Percentiles rank a stretch among this genome's conserved stretches.
phyloP scores from a whole-genome alignment of 2,113 vertebrate genomes.

The Pseudopipra pipra region DNA sequence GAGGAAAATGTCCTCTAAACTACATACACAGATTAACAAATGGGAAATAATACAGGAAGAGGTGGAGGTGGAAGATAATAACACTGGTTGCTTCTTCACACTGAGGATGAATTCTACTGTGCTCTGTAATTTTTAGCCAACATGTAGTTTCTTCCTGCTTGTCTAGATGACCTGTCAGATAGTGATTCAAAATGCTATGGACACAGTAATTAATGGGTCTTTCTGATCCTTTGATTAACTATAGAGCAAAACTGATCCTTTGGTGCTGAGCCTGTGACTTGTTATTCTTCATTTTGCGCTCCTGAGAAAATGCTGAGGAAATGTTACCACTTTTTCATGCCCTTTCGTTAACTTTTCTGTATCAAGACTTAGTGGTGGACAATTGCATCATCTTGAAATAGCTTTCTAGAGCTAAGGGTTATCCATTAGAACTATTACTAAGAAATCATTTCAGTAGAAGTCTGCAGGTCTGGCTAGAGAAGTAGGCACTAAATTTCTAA shows the following conservation, averaged over 20 bases:
- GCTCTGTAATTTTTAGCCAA: neutral
- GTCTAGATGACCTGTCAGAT: neutral
- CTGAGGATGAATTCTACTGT: neutral
- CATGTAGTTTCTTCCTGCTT: neutral
- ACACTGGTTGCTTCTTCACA: neutral
- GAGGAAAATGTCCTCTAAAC: neutral
- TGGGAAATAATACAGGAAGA: neutral
- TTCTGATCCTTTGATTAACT: neutral
- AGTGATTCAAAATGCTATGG: neutral
- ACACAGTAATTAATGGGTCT: neutral
- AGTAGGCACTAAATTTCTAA: slow-evolving; percentile 5
- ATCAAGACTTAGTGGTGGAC: neutral
- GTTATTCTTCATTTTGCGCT: neutral
- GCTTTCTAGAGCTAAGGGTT: slow-evolving; percentile 1
- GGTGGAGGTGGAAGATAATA: neutral
- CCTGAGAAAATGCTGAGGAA: neutral
- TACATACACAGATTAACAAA: neutral
- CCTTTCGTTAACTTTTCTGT: neutral
- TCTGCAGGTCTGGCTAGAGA: neutral
- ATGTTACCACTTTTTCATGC: neutral
- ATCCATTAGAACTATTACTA: slow-evolving; percentile 9
- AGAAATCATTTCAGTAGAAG: neutral
- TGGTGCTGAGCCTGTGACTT: neutral
- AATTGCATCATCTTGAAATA: slow-evolving; percentile 17
- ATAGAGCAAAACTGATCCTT: neutral